phyloP scores from a whole-genome alignment of 1,140 invertebrate species.

The Cydia pomonella region DNA sequence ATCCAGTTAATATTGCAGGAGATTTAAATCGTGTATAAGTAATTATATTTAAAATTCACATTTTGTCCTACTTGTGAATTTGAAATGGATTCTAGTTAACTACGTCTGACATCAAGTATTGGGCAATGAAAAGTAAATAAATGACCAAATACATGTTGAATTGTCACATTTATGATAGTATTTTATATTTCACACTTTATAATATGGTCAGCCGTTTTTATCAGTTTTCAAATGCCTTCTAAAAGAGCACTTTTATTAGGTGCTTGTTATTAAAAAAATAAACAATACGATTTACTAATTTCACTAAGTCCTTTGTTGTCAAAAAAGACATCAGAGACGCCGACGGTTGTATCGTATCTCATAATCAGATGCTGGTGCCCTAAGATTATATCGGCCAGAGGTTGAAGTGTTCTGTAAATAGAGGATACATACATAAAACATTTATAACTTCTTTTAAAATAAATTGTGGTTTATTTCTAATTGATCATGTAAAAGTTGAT shows the following conservation, averaged over 20 bases:
- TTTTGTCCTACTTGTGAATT: no score
- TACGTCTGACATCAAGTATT: no score
- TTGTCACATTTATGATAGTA: no score
- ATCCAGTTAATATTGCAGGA: no score
- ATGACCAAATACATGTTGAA: no score
- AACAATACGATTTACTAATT: constrained; percentile 28
- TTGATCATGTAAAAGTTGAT: neutral
- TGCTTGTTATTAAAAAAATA: constrained; percentile 8
- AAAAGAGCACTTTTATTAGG: neutral
- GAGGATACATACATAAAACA: neutral
- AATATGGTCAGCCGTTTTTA: no score
- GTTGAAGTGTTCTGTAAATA: neutral
- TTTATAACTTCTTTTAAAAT: neutral
- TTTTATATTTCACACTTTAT: no score
- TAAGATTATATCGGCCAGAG: constrained; percentile 35
- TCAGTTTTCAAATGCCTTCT: neutral
- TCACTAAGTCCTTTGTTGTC: constrained; percentile 30
- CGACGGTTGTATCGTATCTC: constrained; percentile 58
- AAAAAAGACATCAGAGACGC: constrained; percentile 49
- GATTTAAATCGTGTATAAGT: no score
- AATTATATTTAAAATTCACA: no score
- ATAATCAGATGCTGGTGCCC: constrained; percentile 62
- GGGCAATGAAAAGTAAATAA: no score
- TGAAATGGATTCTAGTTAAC: no score
- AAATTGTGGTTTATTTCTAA: neutral